Base-by-base conservation (phyloP, 30 jellyfish, hydroid and myxozoan genomes). In the Cassiopea xamachana region DNA sequence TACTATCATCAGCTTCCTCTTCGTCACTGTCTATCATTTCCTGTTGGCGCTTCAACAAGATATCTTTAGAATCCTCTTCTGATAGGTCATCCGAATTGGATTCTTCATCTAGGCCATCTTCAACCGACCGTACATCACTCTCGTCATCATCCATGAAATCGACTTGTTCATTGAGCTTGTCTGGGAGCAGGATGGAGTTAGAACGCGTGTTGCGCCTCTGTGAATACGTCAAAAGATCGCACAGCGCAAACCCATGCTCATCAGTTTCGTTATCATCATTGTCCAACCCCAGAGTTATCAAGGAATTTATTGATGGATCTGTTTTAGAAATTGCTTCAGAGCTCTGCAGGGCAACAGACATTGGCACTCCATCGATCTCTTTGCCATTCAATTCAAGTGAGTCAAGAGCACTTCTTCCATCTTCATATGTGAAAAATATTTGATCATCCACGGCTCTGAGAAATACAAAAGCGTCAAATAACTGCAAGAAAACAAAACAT, bases 81-180 rank as follows among this genome's bases (percentile, higher is more conserved):
- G 69, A 14, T 18, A 43, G 81, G 43, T 90, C 97, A 12, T 70
- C 94, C 18, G 78, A 80, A 80, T 92, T 86, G 87, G 81, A 76
- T 48, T 85, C 97, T 7, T 72, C 97, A 7, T 90, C 93, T 62
- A 81, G 45, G 48, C 69, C 87, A 46, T 94, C 98, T 59, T 79
- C 91, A 48, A 78, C 95, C 7, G 87, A 93, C 6, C 93, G 89
- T n/a, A 89, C 93, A 27, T 89, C 97, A 59, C 87, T 97, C 39
- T 96, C 99, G 47, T 90, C 97, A 72, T 92, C 98, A 50, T 96
- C 99, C 47, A 84, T 48, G 82, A 82, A 96, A 84, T 96, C 96
- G 14, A 75, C 90, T 83, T 96, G 99, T 77, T 85, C 94, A 92
- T 93, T 88, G 74, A 96, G 87, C 55, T 84, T 92, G 50, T 96